Conservation (phyloP, 37 sponge, comb jelly and placozoan genomes). For the Corticium candelabrum region DNA sequence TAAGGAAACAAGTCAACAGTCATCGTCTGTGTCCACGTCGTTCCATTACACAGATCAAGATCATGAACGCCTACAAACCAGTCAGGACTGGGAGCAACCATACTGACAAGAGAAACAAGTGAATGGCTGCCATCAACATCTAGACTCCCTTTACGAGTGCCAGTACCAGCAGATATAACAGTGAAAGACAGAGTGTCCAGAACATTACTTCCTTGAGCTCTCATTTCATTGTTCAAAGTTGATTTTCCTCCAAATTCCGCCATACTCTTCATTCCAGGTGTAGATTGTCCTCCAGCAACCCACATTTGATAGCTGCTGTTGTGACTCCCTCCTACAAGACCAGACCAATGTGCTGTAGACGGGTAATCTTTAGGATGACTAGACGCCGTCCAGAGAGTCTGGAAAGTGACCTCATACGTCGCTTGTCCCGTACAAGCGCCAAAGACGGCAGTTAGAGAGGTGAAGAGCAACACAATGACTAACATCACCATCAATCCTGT, state of each 20-base stretch:
- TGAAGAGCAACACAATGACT: neutral
- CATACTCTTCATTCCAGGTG: neutral
- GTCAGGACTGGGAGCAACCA: conserved; percentile 6
- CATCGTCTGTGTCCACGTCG: neutral
- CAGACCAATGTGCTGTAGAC: neutral
- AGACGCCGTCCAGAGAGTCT: neutral
- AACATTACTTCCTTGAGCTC: neutral
- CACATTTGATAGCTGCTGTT: neutral
- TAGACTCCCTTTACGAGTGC: neutral
- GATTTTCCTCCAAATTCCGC: neutral
- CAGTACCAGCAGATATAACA: neutral
- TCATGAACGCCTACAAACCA: conserved; percentile 7
- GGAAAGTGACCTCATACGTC: neutral
- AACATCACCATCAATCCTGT: too few species aligned
- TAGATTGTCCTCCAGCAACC: neutral
- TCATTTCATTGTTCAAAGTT: neutral
- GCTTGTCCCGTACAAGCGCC: neutral
- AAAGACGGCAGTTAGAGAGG: neutral
- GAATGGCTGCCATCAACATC: neutral
- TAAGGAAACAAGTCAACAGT: neutral
- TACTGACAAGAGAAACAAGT: neutral
- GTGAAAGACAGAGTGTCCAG: neutral
- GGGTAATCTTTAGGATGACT: neutral
- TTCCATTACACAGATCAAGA: neutral
- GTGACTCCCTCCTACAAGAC: neutral